Base-by-base conservation (phyloP, 2,888 invertebrate species). In the Trissolcus japonicus region DNA sequence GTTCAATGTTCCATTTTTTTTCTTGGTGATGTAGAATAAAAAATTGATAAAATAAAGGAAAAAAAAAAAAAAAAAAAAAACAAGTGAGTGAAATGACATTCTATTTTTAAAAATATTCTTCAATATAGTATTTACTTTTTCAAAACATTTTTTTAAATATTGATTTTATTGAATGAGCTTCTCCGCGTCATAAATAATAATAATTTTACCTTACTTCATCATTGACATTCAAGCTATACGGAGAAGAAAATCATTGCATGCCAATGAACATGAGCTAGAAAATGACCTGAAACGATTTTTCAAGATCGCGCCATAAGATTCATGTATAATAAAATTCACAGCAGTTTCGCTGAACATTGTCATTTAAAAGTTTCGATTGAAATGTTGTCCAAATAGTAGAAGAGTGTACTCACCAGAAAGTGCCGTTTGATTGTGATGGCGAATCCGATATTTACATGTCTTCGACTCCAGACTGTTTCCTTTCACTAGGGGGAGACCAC, bases 241-340 rank as follows among this genome's bases (percentile, higher is more conserved):
- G 54, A 57, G 68, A 16, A 60, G 54, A 68, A 68, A 68, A 68
- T 68, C 68, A 68, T 68, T 54, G 68, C 68, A 43, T 67, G 40
- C 59, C 57, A 29, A 29, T 53, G 41, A 59, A n/a, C 53, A 43
- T 43, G 14, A n/a, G 16, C 16, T 46, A 6, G 16, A 2, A 35
- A 35, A 11, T 35, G 35, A 35, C 9, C 35, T 35, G 9, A 11
- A 35, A 35, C 35, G 35, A 35, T 35, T 35, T 35, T 35, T 35
- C 35, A 35, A 35, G 11, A 57, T 43, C 43, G 6, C 57, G 57
- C 19, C 41, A 6, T 0, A 2, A 29, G 17, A 43, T 14, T 56
- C 16, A 40, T 2, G 17, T 14, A 14, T 17, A 6, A 57, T 17
- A 60, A 43, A 57, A 17, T 19, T 1, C 1, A 11, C 35, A 6